Conservation (phyloP, 2,888 invertebrate genomes). For the Tineola bisselliella region DNA sequence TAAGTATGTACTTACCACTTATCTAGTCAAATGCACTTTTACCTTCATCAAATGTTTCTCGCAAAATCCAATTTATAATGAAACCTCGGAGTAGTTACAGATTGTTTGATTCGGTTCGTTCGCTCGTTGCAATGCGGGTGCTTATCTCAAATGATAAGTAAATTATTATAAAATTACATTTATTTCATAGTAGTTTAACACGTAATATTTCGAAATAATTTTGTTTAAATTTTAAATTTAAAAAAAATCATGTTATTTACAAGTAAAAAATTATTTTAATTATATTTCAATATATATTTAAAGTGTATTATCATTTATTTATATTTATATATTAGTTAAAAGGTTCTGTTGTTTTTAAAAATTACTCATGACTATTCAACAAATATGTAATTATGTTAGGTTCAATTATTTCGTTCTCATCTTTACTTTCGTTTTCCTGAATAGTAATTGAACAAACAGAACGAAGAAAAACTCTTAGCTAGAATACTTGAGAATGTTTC, state of each 20-base stretch:
- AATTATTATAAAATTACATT: neutral
- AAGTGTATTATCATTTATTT: too few species aligned
- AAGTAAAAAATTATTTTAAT: too few species aligned
- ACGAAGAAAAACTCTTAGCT: slow-evolving; percentile 1
- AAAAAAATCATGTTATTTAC: too few species aligned
- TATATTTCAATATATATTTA: too few species aligned
- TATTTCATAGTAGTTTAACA: neutral
- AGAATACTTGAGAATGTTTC: slow-evolving; percentile 27
- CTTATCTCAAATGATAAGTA: neutral
- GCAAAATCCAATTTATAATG: slow-evolving; percentile 5
- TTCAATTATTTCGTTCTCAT: neutral
- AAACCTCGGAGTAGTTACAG: neutral
- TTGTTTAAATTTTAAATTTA: too few species aligned
- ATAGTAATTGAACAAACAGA: slow-evolving; percentile 6
- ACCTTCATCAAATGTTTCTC: slow-evolving; percentile 7
- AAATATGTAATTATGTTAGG: neutral
- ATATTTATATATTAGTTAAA: too few species aligned
- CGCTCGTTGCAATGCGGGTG: neutral
- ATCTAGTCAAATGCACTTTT: slow-evolving; percentile 10
- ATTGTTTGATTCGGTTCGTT: neutral
- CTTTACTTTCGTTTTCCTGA: neutral
- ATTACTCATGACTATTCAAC: too few species aligned
- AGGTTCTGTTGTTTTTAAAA: too few species aligned
- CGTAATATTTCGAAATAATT: neutral
- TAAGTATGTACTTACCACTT: slow-evolving; percentile 7